Evolutionary conservation across 2,113 vertebrate genomes (phyloP).

Genomic region (Piaya cayana): DNA sequence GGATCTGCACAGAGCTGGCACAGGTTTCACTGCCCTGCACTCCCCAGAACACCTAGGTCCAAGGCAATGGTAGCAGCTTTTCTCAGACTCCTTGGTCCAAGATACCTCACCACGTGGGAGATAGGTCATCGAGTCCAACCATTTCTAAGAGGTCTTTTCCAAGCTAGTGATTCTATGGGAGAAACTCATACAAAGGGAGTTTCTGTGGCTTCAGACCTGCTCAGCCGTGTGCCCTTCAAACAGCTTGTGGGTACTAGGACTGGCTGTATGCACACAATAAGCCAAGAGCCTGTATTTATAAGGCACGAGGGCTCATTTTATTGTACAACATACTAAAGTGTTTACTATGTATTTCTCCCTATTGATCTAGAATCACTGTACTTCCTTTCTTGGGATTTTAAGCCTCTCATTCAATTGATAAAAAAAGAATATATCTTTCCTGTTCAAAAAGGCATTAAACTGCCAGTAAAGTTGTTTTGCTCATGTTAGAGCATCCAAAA

Average conservation of each 20-base stretch:
- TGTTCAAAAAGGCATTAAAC: conserved; percentile 27
- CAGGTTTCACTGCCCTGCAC: not conserved
- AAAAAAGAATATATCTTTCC: conserved; percentile 2
- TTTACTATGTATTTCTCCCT: not conserved
- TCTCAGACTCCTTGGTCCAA: not conserved
- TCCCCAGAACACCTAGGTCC: not conserved
- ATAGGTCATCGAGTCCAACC: too few relatives aligned
- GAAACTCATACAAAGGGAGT: not conserved
- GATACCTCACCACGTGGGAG: not conserved
- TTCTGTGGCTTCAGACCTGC: not conserved
- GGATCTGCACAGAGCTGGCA: not conserved
- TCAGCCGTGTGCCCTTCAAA: not conserved
- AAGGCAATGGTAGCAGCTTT: not conserved
- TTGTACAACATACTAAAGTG: not conserved
- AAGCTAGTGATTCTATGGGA: not conserved
- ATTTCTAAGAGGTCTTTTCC: too few relatives aligned
- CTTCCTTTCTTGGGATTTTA: conserved; percentile 22
- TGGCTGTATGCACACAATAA: not conserved
- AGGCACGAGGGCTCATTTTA: not conserved
- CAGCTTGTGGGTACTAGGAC: not conserved
- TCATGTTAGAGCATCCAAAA: not conserved
- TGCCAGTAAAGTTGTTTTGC: not conserved
- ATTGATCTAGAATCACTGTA: not conserved
- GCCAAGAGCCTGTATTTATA: not conserved
- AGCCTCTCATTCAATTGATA: not conserved